Evolutionary conservation across 2,888 invertebrate species (phyloP).

Genomic region (Antheraea yamamai): DNA sequence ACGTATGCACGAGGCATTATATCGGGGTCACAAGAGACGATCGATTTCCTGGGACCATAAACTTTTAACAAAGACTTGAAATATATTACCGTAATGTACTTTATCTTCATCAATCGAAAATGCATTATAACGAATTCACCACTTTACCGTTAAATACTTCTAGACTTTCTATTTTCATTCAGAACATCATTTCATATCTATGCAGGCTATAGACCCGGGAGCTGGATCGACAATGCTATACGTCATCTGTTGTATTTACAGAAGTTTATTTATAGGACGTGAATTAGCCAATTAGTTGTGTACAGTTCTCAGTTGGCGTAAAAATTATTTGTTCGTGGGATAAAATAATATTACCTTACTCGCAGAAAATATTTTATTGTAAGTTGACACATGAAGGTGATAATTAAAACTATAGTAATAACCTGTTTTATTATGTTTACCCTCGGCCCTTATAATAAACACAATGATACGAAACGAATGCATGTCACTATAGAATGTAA

Average conservation of each 20-base stretch:
- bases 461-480: too few relatives aligned
- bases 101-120: neutral
- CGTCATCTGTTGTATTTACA: conserved; percentile 52
- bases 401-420: neutral
- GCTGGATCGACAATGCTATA: conserved; percentile 44
- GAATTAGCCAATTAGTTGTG: conserved; percentile 61
- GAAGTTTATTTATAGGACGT: conserved; percentile 57
- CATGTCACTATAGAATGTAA: too few relatives aligned
- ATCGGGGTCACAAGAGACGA: neutral
- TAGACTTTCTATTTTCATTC: neutral
- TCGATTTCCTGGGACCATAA: neutral
- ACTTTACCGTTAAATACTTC: too few relatives aligned
- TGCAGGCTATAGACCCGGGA: neutral
- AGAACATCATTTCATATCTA: neutral
- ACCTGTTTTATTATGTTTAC: neutral
- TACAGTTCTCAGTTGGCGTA: conserved; percentile 7
- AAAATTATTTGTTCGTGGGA: conserved; percentile 9
- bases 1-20: too few relatives aligned
- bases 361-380: neutral
- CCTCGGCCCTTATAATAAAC: too few relatives aligned
- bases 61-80: neutral
- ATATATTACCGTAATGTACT: neutral
- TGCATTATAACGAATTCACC: neutral
- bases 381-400: neutral
- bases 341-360: conserved; percentile 10